phyloP scores from a whole-genome alignment of 2,113 vertebrate species.

The Proterorhinus semilunaris region DNA sequence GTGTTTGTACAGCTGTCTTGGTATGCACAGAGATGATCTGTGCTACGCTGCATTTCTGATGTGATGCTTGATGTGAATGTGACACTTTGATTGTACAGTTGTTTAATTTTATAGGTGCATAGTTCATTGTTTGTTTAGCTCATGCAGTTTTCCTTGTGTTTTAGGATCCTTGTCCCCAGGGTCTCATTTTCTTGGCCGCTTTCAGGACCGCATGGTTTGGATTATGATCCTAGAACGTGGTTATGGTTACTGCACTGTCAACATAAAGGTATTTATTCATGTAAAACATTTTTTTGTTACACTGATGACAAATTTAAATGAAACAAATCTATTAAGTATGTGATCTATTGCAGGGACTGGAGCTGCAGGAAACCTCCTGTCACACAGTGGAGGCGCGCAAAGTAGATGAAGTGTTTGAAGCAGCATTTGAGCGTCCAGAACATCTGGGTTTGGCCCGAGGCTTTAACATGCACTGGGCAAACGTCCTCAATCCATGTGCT shows the following conservation, averaged over 20 bases:
- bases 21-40: constrained; percentile 35
- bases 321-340: neutral
- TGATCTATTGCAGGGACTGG: constrained; percentile 82
- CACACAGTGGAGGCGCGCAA: constrained; percentile 92
- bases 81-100: neutral
- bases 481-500: constrained; percentile 87
- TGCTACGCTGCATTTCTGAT: constrained; percentile 5
- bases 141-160: constrained; percentile 26
- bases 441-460: constrained; percentile 72
- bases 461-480: constrained; percentile 90
- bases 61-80: constrained; percentile 23
- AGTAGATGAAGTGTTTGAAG: constrained; percentile 94
- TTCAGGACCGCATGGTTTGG: constrained; percentile 95
- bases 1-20: constrained; percentile 43
- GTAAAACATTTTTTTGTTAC: neutral
- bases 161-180: constrained; percentile 87
- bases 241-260: constrained; percentile 92
- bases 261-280: constrained; percentile 85
- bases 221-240: constrained; percentile 91
- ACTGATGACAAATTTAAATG: neutral
- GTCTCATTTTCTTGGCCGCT: constrained; percentile 94
- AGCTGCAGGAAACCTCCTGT: constrained; percentile 97
- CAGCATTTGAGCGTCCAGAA: constrained; percentile 85
- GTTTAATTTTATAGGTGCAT: constrained; percentile 17
- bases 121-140: constrained; percentile 16